Conservation (phyloP, 1,140 invertebrate species). For the Panulirus ornatus region DNA sequence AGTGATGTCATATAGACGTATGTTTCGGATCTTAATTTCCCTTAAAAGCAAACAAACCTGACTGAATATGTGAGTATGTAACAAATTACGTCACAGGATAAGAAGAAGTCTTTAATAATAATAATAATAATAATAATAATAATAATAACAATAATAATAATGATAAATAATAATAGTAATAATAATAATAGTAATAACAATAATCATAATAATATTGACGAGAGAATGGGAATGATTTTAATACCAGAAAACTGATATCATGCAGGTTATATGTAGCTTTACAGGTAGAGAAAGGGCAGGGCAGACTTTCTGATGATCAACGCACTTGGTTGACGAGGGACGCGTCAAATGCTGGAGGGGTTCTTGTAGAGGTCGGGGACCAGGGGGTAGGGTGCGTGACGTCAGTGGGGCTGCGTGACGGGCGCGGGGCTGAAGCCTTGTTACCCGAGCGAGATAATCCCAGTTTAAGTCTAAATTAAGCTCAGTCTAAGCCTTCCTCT, state of each 20-base stretch:
- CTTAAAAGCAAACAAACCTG: too few species aligned
- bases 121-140: too few species aligned
- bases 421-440: neutral
- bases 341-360: neutral
- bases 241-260: too few species aligned
- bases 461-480: conserved; percentile 58
- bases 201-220: too few species aligned
- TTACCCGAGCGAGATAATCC: conserved; percentile 48
- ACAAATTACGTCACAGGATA: too few species aligned
- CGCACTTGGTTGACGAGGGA: neutral
- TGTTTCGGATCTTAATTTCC: too few species aligned
- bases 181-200: conserved; percentile 8
- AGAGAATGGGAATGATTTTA: too few species aligned
- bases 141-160: too few species aligned
- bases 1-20: too few species aligned
- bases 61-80: too few species aligned
- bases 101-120: neutral
- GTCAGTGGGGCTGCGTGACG: neutral
- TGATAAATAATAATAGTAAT: neutral
- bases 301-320: neutral
- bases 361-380: neutral
- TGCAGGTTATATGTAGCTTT: too few species aligned
- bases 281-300: neutral
- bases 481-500: conserved; percentile 28
- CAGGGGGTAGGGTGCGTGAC: neutral